Percentiles rank a stretch among this genome's conserved stretches.
Evolutionary conservation across 2,797 vertebrate species (phyloP).

Genomic region (Phataginus tetradactyla): DNA sequence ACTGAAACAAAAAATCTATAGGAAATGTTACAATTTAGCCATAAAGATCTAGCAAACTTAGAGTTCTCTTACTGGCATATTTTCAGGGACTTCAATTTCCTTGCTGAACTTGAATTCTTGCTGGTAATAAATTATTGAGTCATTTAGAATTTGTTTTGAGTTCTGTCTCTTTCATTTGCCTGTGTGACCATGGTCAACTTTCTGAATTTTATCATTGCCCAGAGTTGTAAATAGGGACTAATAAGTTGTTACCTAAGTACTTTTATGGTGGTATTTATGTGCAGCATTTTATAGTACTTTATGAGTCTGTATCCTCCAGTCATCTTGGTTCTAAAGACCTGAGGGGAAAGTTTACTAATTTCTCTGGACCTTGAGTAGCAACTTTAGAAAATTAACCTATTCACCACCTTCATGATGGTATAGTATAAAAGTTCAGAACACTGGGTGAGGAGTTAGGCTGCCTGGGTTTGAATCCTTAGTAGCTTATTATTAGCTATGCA

Average conservation of each 20-base stretch:
- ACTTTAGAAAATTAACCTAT: slow-evolving; percentile 53
- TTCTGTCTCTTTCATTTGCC: not conserved
- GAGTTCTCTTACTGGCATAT: not conserved
- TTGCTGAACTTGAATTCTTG: slow-evolving; percentile 12
- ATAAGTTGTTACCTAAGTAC: not conserved
- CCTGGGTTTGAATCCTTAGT: slow-evolving; percentile 21
- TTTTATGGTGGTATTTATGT: slow-evolving; percentile 16
- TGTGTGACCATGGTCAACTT: not conserved
- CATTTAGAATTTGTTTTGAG: not conserved
- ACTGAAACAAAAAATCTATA: slow-evolving; percentile 25
- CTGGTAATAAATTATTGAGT: not conserved
- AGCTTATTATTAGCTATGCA: not conserved
- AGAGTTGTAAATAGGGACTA: not conserved
- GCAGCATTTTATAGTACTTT: not conserved
- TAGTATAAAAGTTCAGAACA: not conserved
- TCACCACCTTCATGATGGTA: not conserved
- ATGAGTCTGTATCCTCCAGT: not conserved
- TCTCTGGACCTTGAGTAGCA: not conserved
- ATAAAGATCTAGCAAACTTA: not conserved
- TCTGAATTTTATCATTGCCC: slow-evolving; percentile 2
- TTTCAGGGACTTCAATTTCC: not conserved
- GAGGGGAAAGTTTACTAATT: slow-evolving; percentile 39
- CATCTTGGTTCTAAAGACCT: slow-evolving; percentile 30
- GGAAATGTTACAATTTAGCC: slow-evolving; percentile 36
- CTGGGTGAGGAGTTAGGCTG: not conserved